Conservation (phyloP, 2,888 invertebrate species). For the Abrostola tripartita region DNA sequence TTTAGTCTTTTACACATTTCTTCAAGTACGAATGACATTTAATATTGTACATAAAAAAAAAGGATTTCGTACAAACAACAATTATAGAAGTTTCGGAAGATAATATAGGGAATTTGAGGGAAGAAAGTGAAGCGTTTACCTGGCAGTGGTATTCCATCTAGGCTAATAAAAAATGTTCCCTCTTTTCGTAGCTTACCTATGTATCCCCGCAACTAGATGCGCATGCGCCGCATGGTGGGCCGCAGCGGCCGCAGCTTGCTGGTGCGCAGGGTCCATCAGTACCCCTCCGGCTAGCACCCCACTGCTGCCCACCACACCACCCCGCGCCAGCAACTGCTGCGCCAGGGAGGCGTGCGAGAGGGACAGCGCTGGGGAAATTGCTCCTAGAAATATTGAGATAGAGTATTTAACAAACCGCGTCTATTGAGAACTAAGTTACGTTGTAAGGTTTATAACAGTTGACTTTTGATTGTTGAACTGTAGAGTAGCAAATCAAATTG, state of each 20-base stretch:
- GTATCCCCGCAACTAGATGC: conserved; percentile 91
- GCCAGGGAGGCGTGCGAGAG: conserved; percentile 87
- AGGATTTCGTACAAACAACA: too few species aligned
- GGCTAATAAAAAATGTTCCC: neutral
- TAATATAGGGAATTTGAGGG: too few species aligned
- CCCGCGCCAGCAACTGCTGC: conserved; percentile 80
- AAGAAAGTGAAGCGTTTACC: too few species aligned
- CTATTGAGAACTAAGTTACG: neutral
- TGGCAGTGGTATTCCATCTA: neutral
- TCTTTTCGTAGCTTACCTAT: conserved; percentile 76
- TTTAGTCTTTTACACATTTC: too few species aligned
- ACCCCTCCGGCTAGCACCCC: conserved; percentile 82
- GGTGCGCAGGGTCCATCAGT: conserved; percentile 83
- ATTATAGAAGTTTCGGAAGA: too few species aligned
- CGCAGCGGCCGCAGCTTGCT: conserved; percentile 84
- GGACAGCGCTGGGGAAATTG: conserved; percentile 95
- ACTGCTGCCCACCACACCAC: conserved; percentile 82
- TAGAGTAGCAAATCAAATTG: too few species aligned
- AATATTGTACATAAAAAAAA: too few species aligned
- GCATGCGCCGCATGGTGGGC: conserved; percentile 89
- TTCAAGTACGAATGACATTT: too few species aligned
- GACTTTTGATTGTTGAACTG: too few species aligned
- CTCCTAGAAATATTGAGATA: conserved; percentile 79
- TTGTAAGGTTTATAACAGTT: too few species aligned
- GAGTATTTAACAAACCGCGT: neutral